Evolutionary conservation across 2,888 invertebrate genomes (phyloP).

Genomic region (Orthosia cruda): DNA sequence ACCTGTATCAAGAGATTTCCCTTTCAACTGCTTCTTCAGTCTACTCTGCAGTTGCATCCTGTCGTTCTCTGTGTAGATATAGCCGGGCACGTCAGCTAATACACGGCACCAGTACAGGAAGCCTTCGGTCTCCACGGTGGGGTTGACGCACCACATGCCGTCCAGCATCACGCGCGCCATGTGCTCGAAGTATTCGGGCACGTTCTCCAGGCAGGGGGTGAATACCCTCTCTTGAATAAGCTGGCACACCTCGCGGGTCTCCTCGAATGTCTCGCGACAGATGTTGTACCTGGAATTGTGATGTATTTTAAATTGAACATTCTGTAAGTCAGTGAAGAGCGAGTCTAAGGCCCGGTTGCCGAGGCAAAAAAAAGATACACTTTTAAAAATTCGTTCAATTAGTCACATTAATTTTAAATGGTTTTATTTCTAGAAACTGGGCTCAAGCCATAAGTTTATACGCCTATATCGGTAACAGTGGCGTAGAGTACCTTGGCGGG

Average conservation of each 20-base stretch:
- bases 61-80: conserved; percentile 86
- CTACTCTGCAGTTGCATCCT: conserved; percentile 77
- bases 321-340: too few species aligned
- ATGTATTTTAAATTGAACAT: neutral
- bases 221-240: conserved; percentile 92
- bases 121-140: conserved; percentile 90
- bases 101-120: conserved; percentile 91
- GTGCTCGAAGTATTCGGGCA: conserved; percentile 92
- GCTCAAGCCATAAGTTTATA: neutral
- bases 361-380: too few species aligned
- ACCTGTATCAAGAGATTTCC: conserved; percentile 81
- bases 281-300: conserved; percentile 93
- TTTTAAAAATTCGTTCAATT: too few species aligned
- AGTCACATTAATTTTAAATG: too few species aligned
- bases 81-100: conserved; percentile 92
- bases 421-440: neutral
- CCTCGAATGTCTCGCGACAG: conserved; percentile 92
- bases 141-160: conserved; percentile 94
- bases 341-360: too few species aligned
- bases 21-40: conserved; percentile 76
- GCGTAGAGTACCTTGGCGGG: too few species aligned
- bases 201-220: conserved; percentile 92
- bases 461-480: too few species aligned
- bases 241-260: conserved; percentile 93
- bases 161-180: conserved; percentile 93